These are phyloP conservation scores for Leptarthrus brevirostris DNA, from an alignment of 2,888 invertebrate genomes.

Conservation along the genomic window DNA sequence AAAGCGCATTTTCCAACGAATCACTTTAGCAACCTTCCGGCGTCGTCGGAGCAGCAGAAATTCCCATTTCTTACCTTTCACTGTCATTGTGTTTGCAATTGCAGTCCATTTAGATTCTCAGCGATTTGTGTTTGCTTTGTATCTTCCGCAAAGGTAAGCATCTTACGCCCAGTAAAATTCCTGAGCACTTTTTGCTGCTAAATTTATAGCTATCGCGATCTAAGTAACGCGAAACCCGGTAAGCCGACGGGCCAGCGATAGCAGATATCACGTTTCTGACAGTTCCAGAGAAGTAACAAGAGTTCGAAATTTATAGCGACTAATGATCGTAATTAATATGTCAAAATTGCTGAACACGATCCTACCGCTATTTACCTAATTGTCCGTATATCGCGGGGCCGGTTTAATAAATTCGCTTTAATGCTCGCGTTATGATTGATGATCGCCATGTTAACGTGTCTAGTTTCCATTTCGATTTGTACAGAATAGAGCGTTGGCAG, in stretches of 20 bases:
- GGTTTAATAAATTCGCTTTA: constrained; percentile 32
- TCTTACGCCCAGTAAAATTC: constrained; percentile 1
- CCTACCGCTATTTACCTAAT: constrained; percentile 48
- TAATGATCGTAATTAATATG: constrained; percentile 58
- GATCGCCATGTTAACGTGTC: constrained; percentile 40
- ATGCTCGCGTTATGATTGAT: constrained; percentile 46
- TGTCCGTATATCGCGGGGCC: constrained; percentile 25
- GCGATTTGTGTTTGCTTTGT: constrained; percentile 11
- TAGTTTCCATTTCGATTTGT: constrained; percentile 46
- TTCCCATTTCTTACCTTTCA: constrained; percentile 12
- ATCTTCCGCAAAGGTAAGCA: constrained; percentile 37
- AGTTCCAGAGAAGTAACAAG: constrained; percentile 54
- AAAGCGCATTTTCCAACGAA: no score
- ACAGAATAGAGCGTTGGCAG: constrained; percentile 41
- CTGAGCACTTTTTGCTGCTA: neutral
- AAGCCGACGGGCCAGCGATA: neutral
- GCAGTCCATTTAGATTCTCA: constrained; percentile 29
- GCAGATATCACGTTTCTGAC: constrained; percentile 46
- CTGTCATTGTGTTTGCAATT: constrained; percentile 24
- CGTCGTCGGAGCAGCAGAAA: no score
- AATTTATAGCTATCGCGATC: constrained; percentile 31
- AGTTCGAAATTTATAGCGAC: constrained; percentile 57
- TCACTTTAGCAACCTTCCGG: no score
- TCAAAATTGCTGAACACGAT: constrained; percentile 57
- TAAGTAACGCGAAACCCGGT: constrained; percentile 23